Conservation (phyloP, 2,888 invertebrate genomes). For the Drosophila robusta region DNA sequence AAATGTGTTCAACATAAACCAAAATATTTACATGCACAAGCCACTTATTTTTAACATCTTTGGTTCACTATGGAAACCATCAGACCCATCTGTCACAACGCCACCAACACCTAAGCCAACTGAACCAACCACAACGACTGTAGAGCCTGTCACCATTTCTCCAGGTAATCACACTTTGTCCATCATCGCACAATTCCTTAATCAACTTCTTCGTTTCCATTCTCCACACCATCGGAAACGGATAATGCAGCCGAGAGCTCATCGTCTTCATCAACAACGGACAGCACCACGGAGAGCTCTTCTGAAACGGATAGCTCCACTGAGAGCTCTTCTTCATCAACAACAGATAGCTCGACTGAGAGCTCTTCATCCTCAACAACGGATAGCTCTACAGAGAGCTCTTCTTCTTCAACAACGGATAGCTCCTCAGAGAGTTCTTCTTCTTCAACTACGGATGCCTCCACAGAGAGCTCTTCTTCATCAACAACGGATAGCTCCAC, state of each 20-base stretch:
- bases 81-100: too few species aligned
- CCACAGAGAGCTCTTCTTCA: not conserved
- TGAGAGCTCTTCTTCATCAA: not conserved
- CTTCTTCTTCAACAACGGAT: not conserved
- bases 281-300: conserved; percentile 1
- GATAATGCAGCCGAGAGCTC: not conserved
- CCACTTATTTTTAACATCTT: conserved; percentile 44
- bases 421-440: conserved; percentile 1
- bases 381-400: conserved; percentile 4
- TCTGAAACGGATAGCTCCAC: conserved; percentile 1
- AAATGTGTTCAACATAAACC: conserved; percentile 44
- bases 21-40: conserved; percentile 35
- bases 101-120: not conserved
- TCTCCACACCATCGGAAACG: not conserved
- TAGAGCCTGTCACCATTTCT: not conserved
- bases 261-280: not conserved
- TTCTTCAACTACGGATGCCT: not conserved
- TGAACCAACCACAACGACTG: not conserved
- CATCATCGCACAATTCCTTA: not conserved
- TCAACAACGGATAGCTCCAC: not conserved
- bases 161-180: not conserved
- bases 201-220: not conserved
- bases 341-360: not conserved
- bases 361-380: not conserved
- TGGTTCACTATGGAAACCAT: conserved; percentile 9